Percentiles rank a stretch among this genome's conserved stretches.
Evolutionary conservation across 1,140 invertebrate species (phyloP).

Genomic region (Lepidurus arcticus): DNA sequence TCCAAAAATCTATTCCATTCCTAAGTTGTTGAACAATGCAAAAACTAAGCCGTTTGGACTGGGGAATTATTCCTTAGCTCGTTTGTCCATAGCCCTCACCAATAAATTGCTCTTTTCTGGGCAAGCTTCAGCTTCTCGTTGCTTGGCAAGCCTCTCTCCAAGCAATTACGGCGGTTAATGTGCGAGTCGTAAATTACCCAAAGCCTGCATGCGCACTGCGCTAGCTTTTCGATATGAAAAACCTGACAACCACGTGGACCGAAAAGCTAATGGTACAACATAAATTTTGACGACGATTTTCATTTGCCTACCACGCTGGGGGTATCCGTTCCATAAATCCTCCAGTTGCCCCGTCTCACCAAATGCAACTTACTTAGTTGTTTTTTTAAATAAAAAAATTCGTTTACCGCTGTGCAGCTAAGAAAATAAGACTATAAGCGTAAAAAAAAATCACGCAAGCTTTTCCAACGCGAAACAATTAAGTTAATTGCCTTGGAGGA

Average conservation of each 20-base stretch:
- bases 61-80: neutral
- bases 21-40: neutral
- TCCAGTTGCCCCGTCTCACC: neutral
- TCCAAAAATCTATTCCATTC: neutral
- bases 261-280: slow-evolving; percentile 22
- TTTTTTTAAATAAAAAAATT: neutral
- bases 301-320: slow-evolving; percentile 20
- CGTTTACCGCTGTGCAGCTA: neutral
- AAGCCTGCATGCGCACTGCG: slow-evolving; percentile 16
- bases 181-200: slow-evolving; percentile 21
- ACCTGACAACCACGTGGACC: slow-evolving; percentile 20
- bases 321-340: slow-evolving; percentile 18
- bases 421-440: neutral
- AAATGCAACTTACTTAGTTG: neutral
- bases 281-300: slow-evolving; percentile 22
- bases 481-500: too few species aligned
- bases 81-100: neutral
- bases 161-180: slow-evolving; percentile 21
- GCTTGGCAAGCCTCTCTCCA: neutral
- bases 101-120: slow-evolving; percentile 3
- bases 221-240: slow-evolving; percentile 20
- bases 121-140: slow-evolving; percentile 8
- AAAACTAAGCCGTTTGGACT: neutral
- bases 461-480: too few species aligned
- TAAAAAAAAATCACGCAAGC: neutral